These are phyloP conservation scores for Sipha maydis DNA, from an alignment of 2,888 invertebrate genomes.

Conservation along the genomic window DNA sequence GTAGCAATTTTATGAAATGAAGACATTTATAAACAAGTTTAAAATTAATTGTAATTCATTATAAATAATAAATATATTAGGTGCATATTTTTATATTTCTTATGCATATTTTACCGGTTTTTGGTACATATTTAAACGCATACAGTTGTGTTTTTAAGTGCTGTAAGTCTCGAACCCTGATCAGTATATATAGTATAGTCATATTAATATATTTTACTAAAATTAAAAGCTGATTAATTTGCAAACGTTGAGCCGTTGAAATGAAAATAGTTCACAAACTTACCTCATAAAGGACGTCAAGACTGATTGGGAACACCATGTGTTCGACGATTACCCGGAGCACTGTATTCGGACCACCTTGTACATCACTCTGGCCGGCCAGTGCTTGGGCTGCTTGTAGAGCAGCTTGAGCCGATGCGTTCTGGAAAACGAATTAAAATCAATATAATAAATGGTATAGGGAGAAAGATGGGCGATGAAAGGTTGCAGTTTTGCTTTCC, in stretches of 20 bases:
- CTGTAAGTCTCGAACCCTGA: too few species aligned
- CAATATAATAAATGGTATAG: slow-evolving; percentile 17
- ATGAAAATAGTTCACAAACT: slow-evolving; percentile 65
- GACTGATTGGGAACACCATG: slow-evolving; percentile 96
- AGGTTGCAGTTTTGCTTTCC: not conserved
- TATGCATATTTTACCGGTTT: too few species aligned
- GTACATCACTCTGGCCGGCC: slow-evolving; percentile 74
- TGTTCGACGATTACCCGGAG: slow-evolving; percentile 98
- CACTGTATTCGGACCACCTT: slow-evolving; percentile 95
- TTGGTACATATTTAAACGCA: too few species aligned
- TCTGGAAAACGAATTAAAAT: slow-evolving; percentile 70
- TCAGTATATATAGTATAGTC: too few species aligned
- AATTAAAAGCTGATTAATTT: not conserved
- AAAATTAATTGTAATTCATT: too few species aligned
- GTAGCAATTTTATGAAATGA: too few species aligned
- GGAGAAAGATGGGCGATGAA: not conserved
- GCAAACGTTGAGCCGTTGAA: not conserved
- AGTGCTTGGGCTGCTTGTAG: slow-evolving; percentile 86
- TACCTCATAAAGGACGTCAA: slow-evolving; percentile 94
- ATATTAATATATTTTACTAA: too few species aligned
- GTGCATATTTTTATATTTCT: not conserved
- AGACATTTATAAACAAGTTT: too few species aligned
- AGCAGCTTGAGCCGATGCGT: slow-evolving; percentile 85
- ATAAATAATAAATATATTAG: too few species aligned
- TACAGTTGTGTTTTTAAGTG: too few species aligned